Evolutionary conservation across 2,113 vertebrate species (phyloP).

Genomic region (Malaclemys terrapin): DNA sequence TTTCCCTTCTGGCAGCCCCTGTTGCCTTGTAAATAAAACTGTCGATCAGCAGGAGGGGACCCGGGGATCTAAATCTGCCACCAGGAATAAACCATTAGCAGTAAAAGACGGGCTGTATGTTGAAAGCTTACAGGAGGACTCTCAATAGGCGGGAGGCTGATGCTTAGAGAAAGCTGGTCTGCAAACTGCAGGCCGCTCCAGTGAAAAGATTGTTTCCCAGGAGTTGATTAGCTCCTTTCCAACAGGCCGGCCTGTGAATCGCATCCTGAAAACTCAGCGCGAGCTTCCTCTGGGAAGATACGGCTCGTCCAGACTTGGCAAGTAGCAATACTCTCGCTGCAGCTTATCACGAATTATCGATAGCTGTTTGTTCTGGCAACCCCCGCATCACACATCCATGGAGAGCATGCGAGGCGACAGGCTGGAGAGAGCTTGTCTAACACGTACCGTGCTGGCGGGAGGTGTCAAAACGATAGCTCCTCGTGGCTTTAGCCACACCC

Average conservation of each 20-base stretch:
- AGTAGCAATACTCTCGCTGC: too few relatives aligned
- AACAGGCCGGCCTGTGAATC: too few relatives aligned
- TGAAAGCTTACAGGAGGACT: background rate
- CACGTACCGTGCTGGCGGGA: too few relatives aligned
- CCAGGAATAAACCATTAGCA: background rate
- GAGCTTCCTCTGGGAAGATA: too few relatives aligned
- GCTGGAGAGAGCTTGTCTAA: background rate
- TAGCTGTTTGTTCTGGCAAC: background rate
- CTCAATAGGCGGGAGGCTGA: background rate
- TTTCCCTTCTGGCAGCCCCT: background rate
- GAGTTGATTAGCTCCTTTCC: background rate
- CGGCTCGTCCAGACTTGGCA: background rate
- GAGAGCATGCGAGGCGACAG: background rate
- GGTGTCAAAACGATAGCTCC: too few relatives aligned
- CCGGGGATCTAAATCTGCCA: too few relatives aligned
- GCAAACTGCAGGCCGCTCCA: constrained; percentile 16
- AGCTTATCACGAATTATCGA: background rate
- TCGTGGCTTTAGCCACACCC: background rate
- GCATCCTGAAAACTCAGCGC: too few relatives aligned
- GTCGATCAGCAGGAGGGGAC: background rate
- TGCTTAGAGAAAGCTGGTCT: background rate
- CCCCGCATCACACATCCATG: background rate
- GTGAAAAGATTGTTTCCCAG: background rate
- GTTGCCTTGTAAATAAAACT: background rate
- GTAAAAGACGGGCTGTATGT: background rate